These are phyloP conservation scores for Melopsittacus undulatus DNA, from an alignment of 2,797 vertebrate genomes.

Conservation along the genomic window DNA sequence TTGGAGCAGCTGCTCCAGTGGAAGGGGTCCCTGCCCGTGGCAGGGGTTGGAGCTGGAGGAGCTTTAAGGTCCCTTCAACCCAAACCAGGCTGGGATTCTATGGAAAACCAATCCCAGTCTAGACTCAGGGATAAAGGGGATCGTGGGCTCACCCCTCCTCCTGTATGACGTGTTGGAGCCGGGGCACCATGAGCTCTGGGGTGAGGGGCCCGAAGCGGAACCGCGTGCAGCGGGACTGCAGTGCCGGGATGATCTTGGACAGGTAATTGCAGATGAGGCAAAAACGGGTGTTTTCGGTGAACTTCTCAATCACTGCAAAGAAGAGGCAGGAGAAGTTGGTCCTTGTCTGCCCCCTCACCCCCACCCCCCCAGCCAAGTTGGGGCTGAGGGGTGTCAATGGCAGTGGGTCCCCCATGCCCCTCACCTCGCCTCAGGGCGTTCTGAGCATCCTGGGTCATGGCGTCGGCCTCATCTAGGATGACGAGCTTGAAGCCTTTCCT, in stretches of 20 bases:
- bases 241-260: constrained; percentile 96
- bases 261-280: constrained; percentile 98
- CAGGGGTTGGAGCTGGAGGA: too few species aligned
- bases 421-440: constrained; percentile 96
- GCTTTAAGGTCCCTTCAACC: background rate
- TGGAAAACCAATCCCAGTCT: background rate
- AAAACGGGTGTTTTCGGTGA: constrained; percentile 95
- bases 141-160: constrained; percentile 82
- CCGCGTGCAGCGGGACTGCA: constrained; percentile 96
- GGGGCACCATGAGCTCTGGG: constrained; percentile 92
- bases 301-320: constrained; percentile 93
- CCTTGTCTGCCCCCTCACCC: rapidly evolving
- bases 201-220: constrained; percentile 94
- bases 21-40: too few species aligned
- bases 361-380: rapidly evolving
- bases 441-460: constrained; percentile 99
- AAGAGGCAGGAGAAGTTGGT: background rate
- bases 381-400: rapidly evolving
- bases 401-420: background rate
- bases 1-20: background rate
- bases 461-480: constrained; percentile 97
- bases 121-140: rapidly evolving
- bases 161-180: constrained; percentile 86
- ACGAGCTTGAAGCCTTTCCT: constrained; percentile 98
- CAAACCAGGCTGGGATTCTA: background rate